Evolutionary conservation across 2,797 vertebrate species (phyloP).

Genomic region (Schizopygopsis pylzovi): DNA sequence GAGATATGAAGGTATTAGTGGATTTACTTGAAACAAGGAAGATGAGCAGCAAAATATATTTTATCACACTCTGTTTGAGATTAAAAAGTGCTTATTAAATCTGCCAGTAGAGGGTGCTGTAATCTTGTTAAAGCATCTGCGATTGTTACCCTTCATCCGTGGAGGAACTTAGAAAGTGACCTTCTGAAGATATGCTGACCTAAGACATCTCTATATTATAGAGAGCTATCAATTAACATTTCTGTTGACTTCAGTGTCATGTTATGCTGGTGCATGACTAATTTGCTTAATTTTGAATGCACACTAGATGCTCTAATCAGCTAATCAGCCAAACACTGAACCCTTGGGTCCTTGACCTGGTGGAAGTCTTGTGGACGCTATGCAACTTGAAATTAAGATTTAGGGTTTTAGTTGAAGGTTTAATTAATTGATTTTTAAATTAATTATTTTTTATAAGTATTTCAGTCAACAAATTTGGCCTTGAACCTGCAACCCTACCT

Average conservation of each 20-base stretch:
- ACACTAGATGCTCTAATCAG: not conserved
- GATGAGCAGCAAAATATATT: not conserved
- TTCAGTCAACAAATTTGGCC: not conserved
- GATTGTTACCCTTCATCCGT: not conserved
- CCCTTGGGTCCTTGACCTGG: not conserved
- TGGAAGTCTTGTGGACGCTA: not conserved
- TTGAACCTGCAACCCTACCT: not conserved
- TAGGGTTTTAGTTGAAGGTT: not conserved
- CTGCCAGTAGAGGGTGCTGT: slow-evolving; percentile 37
- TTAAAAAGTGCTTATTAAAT: not conserved
- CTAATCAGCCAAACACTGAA: not conserved
- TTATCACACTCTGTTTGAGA: not conserved
- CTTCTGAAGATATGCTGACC: not conserved
- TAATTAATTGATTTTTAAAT: not conserved
- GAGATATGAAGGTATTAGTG: not conserved
- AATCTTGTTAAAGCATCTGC: slow-evolving; percentile 12
- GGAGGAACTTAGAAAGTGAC: not conserved
- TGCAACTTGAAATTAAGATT: not conserved
- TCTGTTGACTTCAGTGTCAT: not conserved
- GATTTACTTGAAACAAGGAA: not conserved
- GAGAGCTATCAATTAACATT: not conserved
- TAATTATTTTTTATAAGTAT: not conserved
- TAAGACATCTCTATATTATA: not conserved
- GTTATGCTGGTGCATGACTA: not conserved
- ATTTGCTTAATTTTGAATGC: not conserved